A percentile compares a stretch with the other conserved stretches of the same genome.
phyloP scores from a whole-genome alignment of 2,888 invertebrate genomes.

The Scelioninae gen. 2 region DNA sequence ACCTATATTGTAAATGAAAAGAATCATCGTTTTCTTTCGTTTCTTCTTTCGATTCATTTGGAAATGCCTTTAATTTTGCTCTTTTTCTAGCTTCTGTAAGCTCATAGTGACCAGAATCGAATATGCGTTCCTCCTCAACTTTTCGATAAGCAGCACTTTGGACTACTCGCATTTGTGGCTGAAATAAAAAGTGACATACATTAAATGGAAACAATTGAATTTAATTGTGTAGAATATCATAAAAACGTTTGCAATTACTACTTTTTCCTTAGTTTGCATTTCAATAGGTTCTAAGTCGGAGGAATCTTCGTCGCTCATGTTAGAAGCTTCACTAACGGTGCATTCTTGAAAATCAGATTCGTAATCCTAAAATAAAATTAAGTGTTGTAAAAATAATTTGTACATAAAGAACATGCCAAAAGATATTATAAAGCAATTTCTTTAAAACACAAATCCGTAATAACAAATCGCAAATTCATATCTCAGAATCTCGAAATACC shows the following conservation, averaged over 20 bases:
- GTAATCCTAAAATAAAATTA: conserved; percentile 74
- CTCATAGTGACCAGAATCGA: conserved; percentile 74
- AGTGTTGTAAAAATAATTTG: no score
- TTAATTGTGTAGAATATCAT: neutral
- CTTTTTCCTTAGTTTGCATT: conserved; percentile 66
- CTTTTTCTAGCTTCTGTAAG: conserved; percentile 71
- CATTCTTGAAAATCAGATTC: conserved; percentile 77
- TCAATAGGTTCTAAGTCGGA: conserved; percentile 67
- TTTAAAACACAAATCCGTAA: no score
- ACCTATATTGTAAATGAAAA: conserved; percentile 68
- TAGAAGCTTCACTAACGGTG: conserved; percentile 67
- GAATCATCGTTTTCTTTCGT: conserved; percentile 43
- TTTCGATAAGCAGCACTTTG: conserved; percentile 64
- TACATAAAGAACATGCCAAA: no score
- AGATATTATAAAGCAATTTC: no score
- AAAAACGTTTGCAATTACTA: conserved; percentile 38
- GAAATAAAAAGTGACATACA: conserved; percentile 26
- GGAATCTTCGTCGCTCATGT: conserved; percentile 67
- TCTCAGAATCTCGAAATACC: no score
- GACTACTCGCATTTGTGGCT: conserved; percentile 63
- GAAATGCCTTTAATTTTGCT: conserved; percentile 67
- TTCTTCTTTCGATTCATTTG: conserved; percentile 33
- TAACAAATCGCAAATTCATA: no score
- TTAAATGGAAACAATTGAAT: conserved; percentile 5
- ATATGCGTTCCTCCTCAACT: conserved; percentile 69